Evolutionary conservation across 2,113 vertebrate species (phyloP).

Genomic region (Pelvicachromis taeniatus): DNA sequence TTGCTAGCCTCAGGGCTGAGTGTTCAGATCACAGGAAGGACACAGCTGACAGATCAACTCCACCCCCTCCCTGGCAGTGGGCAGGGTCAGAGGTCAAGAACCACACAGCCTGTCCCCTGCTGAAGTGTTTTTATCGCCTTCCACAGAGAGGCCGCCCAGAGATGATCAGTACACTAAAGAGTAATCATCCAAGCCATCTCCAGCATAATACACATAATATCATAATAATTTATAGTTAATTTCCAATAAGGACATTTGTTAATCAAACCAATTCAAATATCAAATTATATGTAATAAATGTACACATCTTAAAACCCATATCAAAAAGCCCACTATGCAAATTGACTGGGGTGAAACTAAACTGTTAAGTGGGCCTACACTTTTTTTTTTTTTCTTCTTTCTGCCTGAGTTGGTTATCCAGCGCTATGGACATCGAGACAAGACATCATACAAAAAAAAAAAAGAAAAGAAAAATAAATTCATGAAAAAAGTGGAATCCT

Average conservation of each 20-base stretch:
- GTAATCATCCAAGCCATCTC: slow-evolving; percentile 57
- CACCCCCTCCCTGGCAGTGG: slow-evolving; percentile 51
- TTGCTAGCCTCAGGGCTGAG: slow-evolving; percentile 34
- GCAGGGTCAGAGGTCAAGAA: slow-evolving; percentile 48
- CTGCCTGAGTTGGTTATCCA: slow-evolving; percentile 79
- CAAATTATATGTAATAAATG: slow-evolving; percentile 65
- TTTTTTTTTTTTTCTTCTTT: slow-evolving; percentile 68
- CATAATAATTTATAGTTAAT: slow-evolving; percentile 67
- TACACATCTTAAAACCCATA: slow-evolving; percentile 71
- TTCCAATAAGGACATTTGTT: slow-evolving; percentile 61
- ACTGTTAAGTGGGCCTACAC: slow-evolving; percentile 57
- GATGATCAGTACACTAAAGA: slow-evolving; percentile 51
- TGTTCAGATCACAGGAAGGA: slow-evolving; percentile 40
- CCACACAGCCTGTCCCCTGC: slow-evolving; percentile 22
- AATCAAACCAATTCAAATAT: slow-evolving; percentile 51
- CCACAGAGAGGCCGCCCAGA: slow-evolving; percentile 39
- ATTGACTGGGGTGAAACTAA: slow-evolving; percentile 64
- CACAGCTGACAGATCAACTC: slow-evolving; percentile 36
- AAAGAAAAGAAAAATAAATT: slow-evolving; percentile 25
- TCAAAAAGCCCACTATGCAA: slow-evolving; percentile 70
- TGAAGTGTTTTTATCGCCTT: slow-evolving; percentile 37
- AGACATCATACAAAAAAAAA: slow-evolving; percentile 66
- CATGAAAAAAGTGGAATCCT: slow-evolving; percentile 66
- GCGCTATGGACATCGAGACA: slow-evolving; percentile 74
- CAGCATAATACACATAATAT: slow-evolving; percentile 64